phyloP scores from a whole-genome alignment of 2,113 vertebrate species.

The Otus sunia region DNA sequence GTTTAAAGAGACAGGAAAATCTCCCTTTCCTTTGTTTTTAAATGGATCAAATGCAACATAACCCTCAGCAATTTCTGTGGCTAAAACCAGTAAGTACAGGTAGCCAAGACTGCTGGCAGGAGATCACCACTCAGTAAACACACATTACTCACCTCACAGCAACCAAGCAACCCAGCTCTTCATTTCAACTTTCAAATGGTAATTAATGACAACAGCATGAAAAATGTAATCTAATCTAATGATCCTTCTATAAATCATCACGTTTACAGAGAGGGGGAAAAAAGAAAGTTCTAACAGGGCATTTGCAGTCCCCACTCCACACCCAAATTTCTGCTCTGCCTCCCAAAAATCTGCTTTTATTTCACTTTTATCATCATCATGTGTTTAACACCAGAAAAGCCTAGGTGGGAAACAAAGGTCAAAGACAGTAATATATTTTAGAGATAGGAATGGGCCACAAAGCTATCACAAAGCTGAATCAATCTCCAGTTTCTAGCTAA shows the following conservation, averaged over 20 bases:
- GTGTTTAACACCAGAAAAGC: neutral
- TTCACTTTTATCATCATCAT: neutral
- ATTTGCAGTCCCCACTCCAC: neutral
- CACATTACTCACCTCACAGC: neutral
- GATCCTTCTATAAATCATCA: neutral
- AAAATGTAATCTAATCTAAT: neutral
- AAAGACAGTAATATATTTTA: neutral
- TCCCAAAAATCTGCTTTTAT: neutral
- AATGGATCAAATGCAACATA: neutral
- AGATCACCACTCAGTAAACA: neutral
- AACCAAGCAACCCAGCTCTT: neutral
- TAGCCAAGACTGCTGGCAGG: slow-evolving; percentile 30
- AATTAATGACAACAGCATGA: neutral
- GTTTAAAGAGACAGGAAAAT: neutral
- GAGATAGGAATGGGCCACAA: neutral
- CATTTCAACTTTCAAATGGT: neutral
- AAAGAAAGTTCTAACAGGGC: neutral
- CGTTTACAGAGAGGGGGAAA: neutral
- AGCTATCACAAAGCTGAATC: neutral
- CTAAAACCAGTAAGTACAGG: neutral
- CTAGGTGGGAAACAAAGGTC: neutral
- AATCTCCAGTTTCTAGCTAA: neutral
- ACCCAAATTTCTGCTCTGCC: neutral
- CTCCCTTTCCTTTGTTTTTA: neutral
- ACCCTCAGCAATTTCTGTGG: slow-evolving; percentile 18